phyloP scores from a whole-genome alignment of 2,113 vertebrate species.

The Plecturocebus donacophilus region DNA sequence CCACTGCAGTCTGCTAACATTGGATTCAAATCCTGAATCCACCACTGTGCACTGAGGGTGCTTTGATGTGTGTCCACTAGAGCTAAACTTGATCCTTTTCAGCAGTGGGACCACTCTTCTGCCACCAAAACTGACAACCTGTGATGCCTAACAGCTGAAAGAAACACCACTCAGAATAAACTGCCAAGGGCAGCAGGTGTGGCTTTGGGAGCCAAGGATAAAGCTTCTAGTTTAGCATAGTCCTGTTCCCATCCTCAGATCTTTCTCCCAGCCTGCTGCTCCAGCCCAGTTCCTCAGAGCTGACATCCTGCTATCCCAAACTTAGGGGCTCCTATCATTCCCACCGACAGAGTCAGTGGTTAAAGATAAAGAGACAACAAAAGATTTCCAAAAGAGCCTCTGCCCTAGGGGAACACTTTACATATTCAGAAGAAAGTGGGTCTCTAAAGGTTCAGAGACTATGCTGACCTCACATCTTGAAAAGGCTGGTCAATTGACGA shows the following conservation, averaged over 20 bases:
- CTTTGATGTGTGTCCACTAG: neutral
- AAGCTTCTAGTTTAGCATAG: neutral
- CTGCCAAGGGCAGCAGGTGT: neutral
- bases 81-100: slow-evolving; percentile 6
- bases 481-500: neutral
- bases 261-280: neutral
- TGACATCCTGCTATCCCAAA: neutral
- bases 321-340: neutral
- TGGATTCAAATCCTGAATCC: neutral
- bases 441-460: neutral
- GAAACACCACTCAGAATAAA: neutral
- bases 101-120: neutral
- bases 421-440: neutral
- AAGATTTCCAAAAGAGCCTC: neutral
- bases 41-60: rapidly evolving
- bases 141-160: neutral
- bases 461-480: neutral
- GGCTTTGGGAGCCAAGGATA: neutral
- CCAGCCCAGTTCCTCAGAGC: neutral
- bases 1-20: neutral
- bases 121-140: neutral
- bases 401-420: neutral
- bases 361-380: neutral
- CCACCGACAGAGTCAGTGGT: neutral
- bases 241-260: neutral